Percentiles rank a stretch among this genome's conserved stretches.
Conservation (phyloP, 2,888 invertebrate species). For the Oxyteleia sp. region DNA sequence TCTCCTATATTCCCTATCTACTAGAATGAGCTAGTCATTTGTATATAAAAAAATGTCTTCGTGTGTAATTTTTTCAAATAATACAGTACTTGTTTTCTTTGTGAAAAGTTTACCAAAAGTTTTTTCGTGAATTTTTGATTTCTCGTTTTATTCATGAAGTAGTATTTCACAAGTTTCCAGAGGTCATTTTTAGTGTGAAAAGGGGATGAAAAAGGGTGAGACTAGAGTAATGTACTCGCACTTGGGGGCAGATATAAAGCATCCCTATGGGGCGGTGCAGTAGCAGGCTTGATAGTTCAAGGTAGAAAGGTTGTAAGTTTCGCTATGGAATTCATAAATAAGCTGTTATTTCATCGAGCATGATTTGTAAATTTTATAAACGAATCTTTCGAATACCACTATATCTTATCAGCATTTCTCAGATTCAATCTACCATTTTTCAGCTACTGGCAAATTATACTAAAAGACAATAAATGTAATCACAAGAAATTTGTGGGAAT, state of each 20-base stretch:
- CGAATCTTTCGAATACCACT: conserved; percentile 26
- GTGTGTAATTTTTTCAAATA: too few relatives aligned
- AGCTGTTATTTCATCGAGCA: conserved; percentile 53
- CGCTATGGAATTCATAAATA: conserved; percentile 74
- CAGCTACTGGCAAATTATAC: too few relatives aligned
- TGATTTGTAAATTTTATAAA: conserved; percentile 52
- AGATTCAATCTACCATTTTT: conserved; percentile 8
- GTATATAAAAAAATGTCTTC: too few relatives aligned
- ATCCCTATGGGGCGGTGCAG: conserved; percentile 62
- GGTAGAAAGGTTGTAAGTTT: conserved; percentile 69
- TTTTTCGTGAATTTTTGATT: conserved; percentile 9
- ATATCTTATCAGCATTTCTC: conserved; percentile 68
- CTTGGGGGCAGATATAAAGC: conserved; percentile 68
- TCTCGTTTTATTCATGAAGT: conserved; percentile 27
- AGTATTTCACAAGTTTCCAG: conserved; percentile 36
- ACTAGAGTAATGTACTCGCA: conserved; percentile 63
- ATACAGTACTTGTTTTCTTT: too few relatives aligned
- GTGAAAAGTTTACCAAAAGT: not conserved
- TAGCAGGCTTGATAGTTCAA: conserved; percentile 20
- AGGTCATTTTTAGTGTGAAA: conserved; percentile 48
- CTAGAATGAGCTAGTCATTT: too few relatives aligned
- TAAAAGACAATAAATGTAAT: too few relatives aligned
- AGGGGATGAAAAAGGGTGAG: conserved; percentile 35
- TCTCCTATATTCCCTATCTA: too few relatives aligned
- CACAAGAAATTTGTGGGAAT: too few relatives aligned